Percentiles rank a stretch among this genome's conserved stretches.
phyloP scores from a whole-genome alignment of 2,113 vertebrate species.

The Hypomesus transpacificus region DNA sequence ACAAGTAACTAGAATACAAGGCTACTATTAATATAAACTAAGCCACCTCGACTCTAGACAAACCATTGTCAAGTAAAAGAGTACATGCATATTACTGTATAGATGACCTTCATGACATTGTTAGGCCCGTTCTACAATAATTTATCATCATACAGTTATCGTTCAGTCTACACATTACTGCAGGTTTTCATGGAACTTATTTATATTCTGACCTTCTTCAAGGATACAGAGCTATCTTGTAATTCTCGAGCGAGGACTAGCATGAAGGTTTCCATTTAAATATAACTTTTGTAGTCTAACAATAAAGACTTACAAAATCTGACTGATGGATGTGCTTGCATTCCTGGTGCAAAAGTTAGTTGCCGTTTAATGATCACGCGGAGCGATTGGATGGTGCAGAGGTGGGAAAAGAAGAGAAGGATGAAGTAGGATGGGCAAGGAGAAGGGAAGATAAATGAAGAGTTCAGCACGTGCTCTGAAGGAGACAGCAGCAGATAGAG shows the following conservation, averaged over 20 bases:
- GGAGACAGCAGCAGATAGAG: slow-evolving; percentile 12
- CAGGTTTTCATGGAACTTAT: slow-evolving; percentile 17
- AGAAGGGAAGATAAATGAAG: background rate
- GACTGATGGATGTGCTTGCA: slow-evolving; percentile 32
- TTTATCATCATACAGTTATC: background rate
- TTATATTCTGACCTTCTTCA: slow-evolving; percentile 54
- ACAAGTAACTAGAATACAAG: background rate
- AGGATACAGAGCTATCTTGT: slow-evolving; percentile 38
- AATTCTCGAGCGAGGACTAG: slow-evolving; percentile 29
- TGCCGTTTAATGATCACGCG: slow-evolving; percentile 8
- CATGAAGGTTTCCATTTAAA: slow-evolving; percentile 29
- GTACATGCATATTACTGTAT: background rate
- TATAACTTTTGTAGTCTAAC: background rate
- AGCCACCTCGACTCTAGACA: background rate
- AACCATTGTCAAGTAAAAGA: background rate
- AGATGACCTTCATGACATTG: background rate
- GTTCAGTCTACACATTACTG: slow-evolving; percentile 23
- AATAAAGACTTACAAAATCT: slow-evolving; percentile 2
- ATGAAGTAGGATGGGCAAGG: background rate
- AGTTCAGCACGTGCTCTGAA: slow-evolving; percentile 3
- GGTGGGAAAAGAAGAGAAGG: background rate
- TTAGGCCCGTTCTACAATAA: background rate
- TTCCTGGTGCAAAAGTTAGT: slow-evolving; percentile 11
- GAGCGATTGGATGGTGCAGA: slow-evolving; percentile 11
- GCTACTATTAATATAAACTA: too few relatives aligned